Base-by-base conservation (phyloP, 64 coral and sea anemone species). In the Pocillopora verrucosa region DNA sequence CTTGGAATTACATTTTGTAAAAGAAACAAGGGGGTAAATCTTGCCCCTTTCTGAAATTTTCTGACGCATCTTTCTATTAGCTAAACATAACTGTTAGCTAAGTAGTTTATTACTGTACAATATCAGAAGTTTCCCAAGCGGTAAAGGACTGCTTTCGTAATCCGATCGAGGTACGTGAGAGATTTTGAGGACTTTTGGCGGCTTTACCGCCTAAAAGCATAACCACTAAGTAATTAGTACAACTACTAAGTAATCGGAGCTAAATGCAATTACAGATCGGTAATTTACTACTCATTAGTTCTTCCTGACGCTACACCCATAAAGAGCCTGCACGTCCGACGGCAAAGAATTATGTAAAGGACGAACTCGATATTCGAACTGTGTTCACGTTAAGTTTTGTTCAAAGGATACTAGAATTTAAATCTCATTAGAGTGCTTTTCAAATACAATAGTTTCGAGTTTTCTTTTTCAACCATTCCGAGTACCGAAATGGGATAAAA, bases 281-380 rank as follows among this genome's bases (percentile, higher is more conserved):
- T 63, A 11, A 63, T 17, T 17, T 63, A 11, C 61, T 63, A 10
- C 0, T 70, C 67, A n/a, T 30, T n/a, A 69, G 25, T n/a, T n/a
- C 0, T 62, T 16, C 30, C 34, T 15, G 51, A 7, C 10, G 34
- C 14, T 34, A 59, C 20, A 15, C 3, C 60, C 0, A 10, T 68
- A 16, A 85, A 56, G 69, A 24, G 37, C 82, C 63, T 72, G 64
- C 11, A 72, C 64, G 13, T 24, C 20, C n/a, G 19, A 19, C 61
- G 67, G 11, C 2, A 72, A n/a, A 72, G 11, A 58, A 37, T 38
- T 24, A 22, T 85, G 11, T 16, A 36, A 70, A 5, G 26, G 64
- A 85, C 82, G 70, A 84, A 85, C 65, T 72, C 69, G 51, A 26
- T 65, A 85, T 64, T 85, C 82, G 26, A 72, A 2, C 36, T 57